A percentile compares a stretch with the other conserved stretches of the same genome.
phyloP scores from a whole-genome alignment of 2,888 invertebrate genomes.

The Eubasilissa splendida region DNA sequence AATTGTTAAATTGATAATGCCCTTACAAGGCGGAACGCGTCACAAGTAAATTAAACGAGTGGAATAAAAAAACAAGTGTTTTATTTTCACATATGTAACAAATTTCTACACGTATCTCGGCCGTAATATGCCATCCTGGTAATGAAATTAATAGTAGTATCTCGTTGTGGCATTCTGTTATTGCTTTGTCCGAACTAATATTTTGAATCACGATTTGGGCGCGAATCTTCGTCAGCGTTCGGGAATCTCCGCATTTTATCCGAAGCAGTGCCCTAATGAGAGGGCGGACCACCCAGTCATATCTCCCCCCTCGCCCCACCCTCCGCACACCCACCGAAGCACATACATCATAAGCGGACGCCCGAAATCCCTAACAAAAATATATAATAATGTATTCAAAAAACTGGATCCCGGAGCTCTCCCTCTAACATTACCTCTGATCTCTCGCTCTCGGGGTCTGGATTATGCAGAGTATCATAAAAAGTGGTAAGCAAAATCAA shows the following conservation, averaged over 20 bases:
- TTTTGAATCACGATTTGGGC: slow-evolving; percentile 34
- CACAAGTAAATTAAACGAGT: too few species aligned
- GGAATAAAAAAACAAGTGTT: too few species aligned
- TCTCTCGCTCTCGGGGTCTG: slow-evolving; percentile 23
- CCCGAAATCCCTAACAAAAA: slow-evolving; percentile 28
- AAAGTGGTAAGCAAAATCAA: background rate
- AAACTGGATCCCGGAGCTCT: slow-evolving; percentile 30
- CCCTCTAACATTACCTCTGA: background rate
- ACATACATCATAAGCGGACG: slow-evolving; percentile 32
- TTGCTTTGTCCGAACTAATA: slow-evolving; percentile 1
- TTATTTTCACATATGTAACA: too few species aligned
- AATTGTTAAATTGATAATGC: too few species aligned
- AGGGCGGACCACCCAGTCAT: slow-evolving; percentile 63
- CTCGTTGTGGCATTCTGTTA: background rate
- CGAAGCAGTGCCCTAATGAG: slow-evolving; percentile 63
- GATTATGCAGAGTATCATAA: slow-evolving; percentile 23
- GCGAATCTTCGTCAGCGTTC: slow-evolving; percentile 35
- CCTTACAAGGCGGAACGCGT: too few species aligned
- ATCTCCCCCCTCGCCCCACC: slow-evolving; percentile 17
- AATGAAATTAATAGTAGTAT: too few species aligned
- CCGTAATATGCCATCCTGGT: too few species aligned
- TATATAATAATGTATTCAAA: slow-evolving; percentile 33
- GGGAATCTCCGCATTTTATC: slow-evolving; percentile 5
- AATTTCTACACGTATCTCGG: too few species aligned
- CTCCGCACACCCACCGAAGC: background rate